Evolutionary conservation across 2,888 invertebrate genomes (phyloP).

Genomic region (Yponomeuta evonymella): DNA sequence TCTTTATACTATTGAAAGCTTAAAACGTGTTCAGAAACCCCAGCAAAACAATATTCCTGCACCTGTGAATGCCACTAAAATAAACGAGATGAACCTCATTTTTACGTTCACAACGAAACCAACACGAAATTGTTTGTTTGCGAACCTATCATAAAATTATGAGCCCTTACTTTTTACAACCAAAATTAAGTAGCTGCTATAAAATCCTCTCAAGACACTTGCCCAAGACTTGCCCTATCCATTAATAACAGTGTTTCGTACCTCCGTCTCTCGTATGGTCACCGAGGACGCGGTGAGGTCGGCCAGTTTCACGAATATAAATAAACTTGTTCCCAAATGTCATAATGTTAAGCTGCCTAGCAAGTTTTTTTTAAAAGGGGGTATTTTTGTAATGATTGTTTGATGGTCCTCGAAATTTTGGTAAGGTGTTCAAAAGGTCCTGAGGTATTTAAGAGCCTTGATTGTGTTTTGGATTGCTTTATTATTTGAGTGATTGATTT

Average conservation of each 20-base stretch:
- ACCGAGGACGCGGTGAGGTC: constrained; percentile 39
- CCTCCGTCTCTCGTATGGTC: not conserved
- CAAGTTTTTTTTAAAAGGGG: constrained; percentile 23
- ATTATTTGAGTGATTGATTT: not conserved
- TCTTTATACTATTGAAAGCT: too few species aligned
- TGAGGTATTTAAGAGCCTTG: not conserved
- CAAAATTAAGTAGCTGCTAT: not conserved
- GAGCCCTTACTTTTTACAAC: not conserved
- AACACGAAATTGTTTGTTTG: not conserved
- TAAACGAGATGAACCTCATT: too few species aligned
- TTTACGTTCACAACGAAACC: too few species aligned
- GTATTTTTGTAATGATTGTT: not conserved
- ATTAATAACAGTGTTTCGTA: constrained; percentile 10
- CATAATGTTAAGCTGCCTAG: constrained; percentile 38
- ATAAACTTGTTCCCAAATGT: constrained; percentile 64
- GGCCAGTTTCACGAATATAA: constrained; percentile 51
- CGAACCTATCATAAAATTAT: not conserved
- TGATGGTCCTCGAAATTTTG: not conserved
- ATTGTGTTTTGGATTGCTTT: not conserved
- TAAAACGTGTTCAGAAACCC: too few species aligned
- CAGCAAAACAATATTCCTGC: too few species aligned
- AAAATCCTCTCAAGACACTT: not conserved
- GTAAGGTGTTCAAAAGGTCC: not conserved
- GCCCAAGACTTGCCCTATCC: constrained; percentile 2
- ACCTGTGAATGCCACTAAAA: too few species aligned